Conservation (phyloP, 2,888 invertebrate genomes). For the Trachelus troglodyta region DNA sequence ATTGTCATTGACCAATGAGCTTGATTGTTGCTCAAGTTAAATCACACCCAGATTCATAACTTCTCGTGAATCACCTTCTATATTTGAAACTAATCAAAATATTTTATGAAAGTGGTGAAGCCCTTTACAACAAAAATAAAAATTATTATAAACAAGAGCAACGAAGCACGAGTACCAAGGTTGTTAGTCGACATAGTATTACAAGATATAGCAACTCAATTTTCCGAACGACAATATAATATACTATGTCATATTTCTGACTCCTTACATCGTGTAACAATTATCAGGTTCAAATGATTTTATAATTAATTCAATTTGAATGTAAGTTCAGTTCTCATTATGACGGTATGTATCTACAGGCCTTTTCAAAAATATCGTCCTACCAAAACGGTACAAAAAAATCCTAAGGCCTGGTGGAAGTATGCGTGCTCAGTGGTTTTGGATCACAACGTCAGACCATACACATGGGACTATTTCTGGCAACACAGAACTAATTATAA, state of each 20-base stretch:
- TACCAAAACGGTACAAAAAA: conserved; percentile 68
- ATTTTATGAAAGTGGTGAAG: conserved; percentile 74
- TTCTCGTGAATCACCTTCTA: background rate
- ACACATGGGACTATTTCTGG: conserved; percentile 79
- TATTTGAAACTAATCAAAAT: background rate
- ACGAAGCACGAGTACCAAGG: conserved; percentile 73
- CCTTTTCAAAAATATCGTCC: conserved; percentile 73
- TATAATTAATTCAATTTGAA: conserved; percentile 28
- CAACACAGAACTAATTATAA: conserved; percentile 77
- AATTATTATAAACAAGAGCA: conserved; percentile 78
- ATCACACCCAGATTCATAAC: background rate
- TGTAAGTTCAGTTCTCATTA: background rate
- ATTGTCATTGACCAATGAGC: background rate
- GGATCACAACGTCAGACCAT: conserved; percentile 79
- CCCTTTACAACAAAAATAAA: conserved; percentile 84
- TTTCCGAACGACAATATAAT: conserved; percentile 79
- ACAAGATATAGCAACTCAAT: conserved; percentile 80
- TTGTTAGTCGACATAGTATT: conserved; percentile 75
- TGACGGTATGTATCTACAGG: conserved; percentile 25
- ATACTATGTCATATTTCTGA: conserved; percentile 71
- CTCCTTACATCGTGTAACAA: conserved; percentile 74
- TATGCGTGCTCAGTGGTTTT: conserved; percentile 79
- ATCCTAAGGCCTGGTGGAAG: conserved; percentile 79
- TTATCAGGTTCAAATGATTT: conserved; percentile 71
- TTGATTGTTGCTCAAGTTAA: background rate